phyloP scores from a whole-genome alignment of 2,797 vertebrate species.

The Oreochromis grahami region DNA sequence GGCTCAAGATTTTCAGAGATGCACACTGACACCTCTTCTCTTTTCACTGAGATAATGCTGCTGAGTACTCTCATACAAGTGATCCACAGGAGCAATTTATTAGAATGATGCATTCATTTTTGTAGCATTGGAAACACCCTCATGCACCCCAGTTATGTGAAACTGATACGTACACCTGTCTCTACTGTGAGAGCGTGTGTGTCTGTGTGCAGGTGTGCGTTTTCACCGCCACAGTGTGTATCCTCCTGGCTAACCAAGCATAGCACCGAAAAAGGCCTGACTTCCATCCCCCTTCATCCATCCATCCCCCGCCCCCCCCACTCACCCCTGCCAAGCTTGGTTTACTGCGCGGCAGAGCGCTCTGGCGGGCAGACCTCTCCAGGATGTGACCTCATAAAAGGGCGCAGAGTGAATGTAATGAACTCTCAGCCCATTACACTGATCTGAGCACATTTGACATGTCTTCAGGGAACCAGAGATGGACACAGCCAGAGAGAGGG shows the following conservation, averaged over 20 bases:
- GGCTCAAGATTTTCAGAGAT: not conserved
- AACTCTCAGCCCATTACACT: slow-evolving; percentile 77
- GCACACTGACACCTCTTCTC: not conserved
- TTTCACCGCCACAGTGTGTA: slow-evolving; percentile 27
- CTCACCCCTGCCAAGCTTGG: slow-evolving; percentile 56
- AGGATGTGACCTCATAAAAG: slow-evolving; percentile 80
- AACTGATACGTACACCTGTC: not conserved
- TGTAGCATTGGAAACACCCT: not conserved
- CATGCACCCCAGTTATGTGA: not conserved
- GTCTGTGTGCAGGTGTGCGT: slow-evolving; percentile 22
- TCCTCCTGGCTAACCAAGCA: slow-evolving; percentile 46
- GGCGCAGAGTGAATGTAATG: slow-evolving; percentile 72
- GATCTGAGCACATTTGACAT: slow-evolving; percentile 74
- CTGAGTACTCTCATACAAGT: not conserved
- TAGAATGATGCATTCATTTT: not conserved
- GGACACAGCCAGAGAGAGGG: slow-evolving; percentile 24
- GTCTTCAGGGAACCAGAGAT: slow-evolving; percentile 66
- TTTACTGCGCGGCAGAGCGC: slow-evolving; percentile 62
- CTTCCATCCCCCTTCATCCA: slow-evolving; percentile 29
- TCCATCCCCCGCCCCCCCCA: not conserved
- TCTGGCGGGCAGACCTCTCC: slow-evolving; percentile 60
- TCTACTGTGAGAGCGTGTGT: not conserved
- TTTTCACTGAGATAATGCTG: not conserved
- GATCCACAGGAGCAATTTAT: not conserved
- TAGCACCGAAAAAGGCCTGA: slow-evolving; percentile 24